Base-by-base conservation (phyloP, 2,888 invertebrate species). In the Noctua pronuba region DNA sequence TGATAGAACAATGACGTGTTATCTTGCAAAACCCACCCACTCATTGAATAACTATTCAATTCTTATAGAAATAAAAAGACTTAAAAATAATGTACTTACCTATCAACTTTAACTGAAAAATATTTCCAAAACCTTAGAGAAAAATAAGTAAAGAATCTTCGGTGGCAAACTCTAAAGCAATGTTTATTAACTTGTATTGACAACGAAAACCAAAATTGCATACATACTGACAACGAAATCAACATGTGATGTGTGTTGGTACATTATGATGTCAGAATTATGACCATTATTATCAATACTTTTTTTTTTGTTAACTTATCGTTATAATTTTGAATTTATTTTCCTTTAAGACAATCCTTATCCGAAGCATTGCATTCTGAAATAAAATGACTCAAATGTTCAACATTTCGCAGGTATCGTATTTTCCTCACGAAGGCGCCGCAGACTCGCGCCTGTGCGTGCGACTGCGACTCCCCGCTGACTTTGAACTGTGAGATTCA, bases 401-500 rank as follows among this genome's bases (percentile, higher is more conserved):
- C n/a, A 38, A 73, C 28, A 46, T 77, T 73, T 52, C 6, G n/a
- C n/a, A n/a, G n/a, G n/a, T n/a, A n/a, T n/a, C n/a, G 41, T 41
- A 41, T 41, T 60, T 60, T 1, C n/a, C n/a, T 70, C 41, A 24
- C 35, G n/a, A 16, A 44, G 49, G 21, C 21, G n/a, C 7, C n/a
- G 31, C n/a, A n/a, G n/a, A 18, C 31, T 28, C 11, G 52, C 64
- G 0, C 31, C 41, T 31, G 11, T 24, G 5, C 13, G n/a, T 65
- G 46, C 24, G 35, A 72, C 46, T 65, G 41, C 67, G 58, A 60
- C 58, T 80, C 74, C 82, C 46, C 74, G 66, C 52, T 80, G 82
- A 28, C 35, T 80, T 79, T 55, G 41, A 84, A 55, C 66, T 55
- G 55, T 62, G 35, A 60, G 46, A 84, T 80, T 46, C 60, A 49